Conservation (phyloP, 2,888 invertebrate genomes). For the Acrobasis consociella region DNA sequence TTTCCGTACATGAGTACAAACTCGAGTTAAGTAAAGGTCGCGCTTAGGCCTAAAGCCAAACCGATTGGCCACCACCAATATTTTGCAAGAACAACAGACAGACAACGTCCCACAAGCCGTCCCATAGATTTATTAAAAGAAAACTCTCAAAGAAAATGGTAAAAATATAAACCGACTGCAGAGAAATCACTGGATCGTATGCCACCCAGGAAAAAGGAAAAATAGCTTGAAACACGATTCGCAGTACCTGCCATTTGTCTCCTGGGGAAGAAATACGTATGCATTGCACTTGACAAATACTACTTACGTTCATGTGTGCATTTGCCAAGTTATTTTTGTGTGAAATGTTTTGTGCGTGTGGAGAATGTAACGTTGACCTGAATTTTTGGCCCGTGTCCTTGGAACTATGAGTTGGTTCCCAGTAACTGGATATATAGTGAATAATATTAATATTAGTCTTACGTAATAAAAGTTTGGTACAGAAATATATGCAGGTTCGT, state of each 20-base stretch:
- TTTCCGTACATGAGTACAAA: too few species aligned
- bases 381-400: too few species aligned
- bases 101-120: background rate
- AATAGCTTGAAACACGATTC: slow-evolving; percentile 1
- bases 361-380: too few species aligned
- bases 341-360: background rate
- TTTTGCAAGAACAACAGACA: too few species aligned
- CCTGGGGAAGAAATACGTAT: background rate
- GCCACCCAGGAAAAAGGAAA: background rate
- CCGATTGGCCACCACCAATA: too few species aligned
- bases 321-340: slow-evolving; percentile 1
- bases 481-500: too few species aligned
- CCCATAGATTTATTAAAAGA: background rate
- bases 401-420: too few species aligned
- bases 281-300: slow-evolving; percentile 3
- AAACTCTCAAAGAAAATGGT: background rate
- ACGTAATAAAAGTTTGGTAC: too few species aligned
- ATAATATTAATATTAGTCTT: too few species aligned
- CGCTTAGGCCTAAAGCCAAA: too few species aligned
- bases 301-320: background rate
- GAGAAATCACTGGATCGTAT: background rate
- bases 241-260: slow-evolving; percentile 1
- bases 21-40: too few species aligned
- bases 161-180: background rate
- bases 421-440: too few species aligned